phyloP scores from a whole-genome alignment of 2,113 vertebrate species.

The Agelaius tricolor region DNA sequence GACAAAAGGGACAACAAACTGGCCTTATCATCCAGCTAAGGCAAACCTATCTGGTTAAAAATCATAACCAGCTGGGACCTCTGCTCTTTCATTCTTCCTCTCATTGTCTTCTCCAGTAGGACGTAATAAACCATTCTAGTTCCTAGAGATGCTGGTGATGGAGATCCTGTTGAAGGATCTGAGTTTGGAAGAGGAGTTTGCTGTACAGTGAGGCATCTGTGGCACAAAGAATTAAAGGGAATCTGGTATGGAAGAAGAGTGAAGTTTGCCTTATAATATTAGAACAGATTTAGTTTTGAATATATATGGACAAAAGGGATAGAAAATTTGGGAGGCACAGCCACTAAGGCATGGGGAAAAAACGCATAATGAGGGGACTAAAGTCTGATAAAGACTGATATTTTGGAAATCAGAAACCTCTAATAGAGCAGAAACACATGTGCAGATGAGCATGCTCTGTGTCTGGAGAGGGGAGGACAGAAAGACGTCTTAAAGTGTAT shows the following conservation, averaged over 20 bases:
- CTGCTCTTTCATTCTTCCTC: background rate
- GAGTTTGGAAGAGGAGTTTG: background rate
- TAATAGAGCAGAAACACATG: background rate
- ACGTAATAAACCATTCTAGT: background rate
- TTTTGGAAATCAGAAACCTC: background rate
- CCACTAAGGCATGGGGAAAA: background rate
- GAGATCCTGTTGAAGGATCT: background rate
- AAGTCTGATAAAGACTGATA: background rate
- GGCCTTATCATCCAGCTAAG: background rate
- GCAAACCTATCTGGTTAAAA: background rate
- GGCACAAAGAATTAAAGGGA: background rate
- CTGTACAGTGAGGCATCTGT: background rate
- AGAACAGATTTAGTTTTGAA: background rate
- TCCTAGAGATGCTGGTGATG: background rate
- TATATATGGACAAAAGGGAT: background rate
- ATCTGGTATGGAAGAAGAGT: background rate
- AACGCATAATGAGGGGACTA: background rate
- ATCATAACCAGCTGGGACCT: background rate
- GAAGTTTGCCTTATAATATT: background rate
- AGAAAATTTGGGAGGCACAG: background rate
- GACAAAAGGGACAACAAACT: background rate
- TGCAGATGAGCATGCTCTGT: background rate
- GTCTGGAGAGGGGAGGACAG: background rate
- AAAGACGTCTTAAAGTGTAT: background rate
- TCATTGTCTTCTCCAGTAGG: background rate